phyloP scores from a whole-genome alignment of 35 echinoderm and acorn worm species.

The Apostichopus californicus region DNA sequence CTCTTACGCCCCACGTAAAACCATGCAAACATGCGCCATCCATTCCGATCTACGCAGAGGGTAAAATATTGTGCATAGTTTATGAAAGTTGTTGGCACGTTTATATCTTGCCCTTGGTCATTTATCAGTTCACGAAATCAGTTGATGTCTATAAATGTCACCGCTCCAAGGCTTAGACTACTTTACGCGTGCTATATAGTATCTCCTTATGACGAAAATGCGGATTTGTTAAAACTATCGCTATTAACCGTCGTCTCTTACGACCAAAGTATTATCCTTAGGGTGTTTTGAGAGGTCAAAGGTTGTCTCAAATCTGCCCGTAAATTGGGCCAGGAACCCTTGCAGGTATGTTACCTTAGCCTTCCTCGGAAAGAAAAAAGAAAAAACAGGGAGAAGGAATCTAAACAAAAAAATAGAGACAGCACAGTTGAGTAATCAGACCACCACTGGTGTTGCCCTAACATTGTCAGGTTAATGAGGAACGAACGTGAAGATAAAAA shows the following conservation, averaged over 20 bases:
- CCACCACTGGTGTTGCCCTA: constrained; percentile 51
- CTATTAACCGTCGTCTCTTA: background rate
- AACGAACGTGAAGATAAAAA: background rate
- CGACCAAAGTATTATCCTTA: background rate
- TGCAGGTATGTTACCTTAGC: constrained; percentile 43
- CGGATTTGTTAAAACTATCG: background rate
- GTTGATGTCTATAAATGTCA: constrained; percentile 3
- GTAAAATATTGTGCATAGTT: background rate
- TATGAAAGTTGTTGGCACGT: background rate
- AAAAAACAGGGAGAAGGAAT: constrained; percentile 1
- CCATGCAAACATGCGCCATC: too few relatives aligned
- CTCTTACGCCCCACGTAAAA: too few relatives aligned
- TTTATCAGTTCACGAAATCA: background rate
- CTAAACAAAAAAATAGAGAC: constrained; percentile 35
- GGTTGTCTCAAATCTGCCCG: background rate
- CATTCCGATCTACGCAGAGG: too few relatives aligned
- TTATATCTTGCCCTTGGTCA: background rate
- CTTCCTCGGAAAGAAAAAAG: background rate
- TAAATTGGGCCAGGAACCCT: constrained; percentile 30
- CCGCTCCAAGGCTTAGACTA: background rate
- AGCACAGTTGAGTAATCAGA: constrained; percentile 12
- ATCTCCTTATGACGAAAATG: background rate
- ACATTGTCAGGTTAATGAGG: constrained; percentile 60
- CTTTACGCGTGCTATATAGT: constrained; percentile 11
- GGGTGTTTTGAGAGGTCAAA: constrained; percentile 1